Evolutionary conservation across 2,888 invertebrate species (phyloP), one percentile per base, ranked within the genome.

Genomic region (Sceliomorpha sp.): DNA sequence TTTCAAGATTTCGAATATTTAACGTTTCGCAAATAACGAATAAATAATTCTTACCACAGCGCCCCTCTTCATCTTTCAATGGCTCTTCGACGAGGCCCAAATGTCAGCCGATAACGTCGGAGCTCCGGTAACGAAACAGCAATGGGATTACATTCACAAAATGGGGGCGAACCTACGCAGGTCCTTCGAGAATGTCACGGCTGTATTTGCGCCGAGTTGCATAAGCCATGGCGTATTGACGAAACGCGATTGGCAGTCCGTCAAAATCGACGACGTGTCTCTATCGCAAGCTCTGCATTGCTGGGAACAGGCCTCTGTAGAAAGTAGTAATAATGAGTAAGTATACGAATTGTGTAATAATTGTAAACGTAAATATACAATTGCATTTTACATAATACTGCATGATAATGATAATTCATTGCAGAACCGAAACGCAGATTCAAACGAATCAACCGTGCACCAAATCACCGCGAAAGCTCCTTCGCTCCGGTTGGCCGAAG

Each of bases 21-120:
- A 36, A 36, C 7, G 10, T n/a, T 44, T 48, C 10, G 24, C 26
- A 17, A 26, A 10, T 29, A 20, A 26, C 34, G 2, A 2, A 13
- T 2, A 14, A 15, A 17, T 17, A 14, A 31, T 36, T 34, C 47
- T 60, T 53, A 53, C 83, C 87, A 32, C 88, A 93, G 97, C 95
- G 45, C 96, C 97, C 0, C 90, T 98, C 15, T 98, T 98, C 86
- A 94, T 98, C 14, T 96, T 98, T 86, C 98, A 98, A 91, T 97
- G 97, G 93, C 90, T 98, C 44, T 98, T 97, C 87, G 98, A 98
- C 86, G 97, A 97, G 83, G 97, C 97, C 1, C 98, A 98, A 89
- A 93, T 98, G 91, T 93, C 95, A 20, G 96, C 95, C 0, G 96
- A 97, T 86, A 97, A 97, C 79, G 96, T 98, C 1, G 95, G 96